A percentile compares a stretch with the other conserved stretches of the same genome.
These are phyloP conservation scores for Aegithalos caudatus DNA, from an alignment of 2,113 vertebrate genomes.

Conservation along the genomic window DNA sequence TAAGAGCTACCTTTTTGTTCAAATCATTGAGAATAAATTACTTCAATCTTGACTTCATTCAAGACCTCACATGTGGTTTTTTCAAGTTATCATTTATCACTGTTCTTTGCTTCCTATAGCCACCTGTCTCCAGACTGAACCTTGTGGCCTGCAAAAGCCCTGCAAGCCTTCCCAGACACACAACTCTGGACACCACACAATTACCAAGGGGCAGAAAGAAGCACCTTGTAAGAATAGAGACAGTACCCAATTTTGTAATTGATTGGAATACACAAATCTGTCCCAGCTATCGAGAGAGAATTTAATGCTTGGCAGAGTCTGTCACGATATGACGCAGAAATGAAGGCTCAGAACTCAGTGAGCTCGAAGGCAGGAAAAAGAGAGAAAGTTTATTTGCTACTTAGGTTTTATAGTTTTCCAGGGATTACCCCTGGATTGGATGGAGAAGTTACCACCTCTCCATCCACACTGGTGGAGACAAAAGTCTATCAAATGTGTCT, in stretches of 20 bases:
- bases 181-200: neutral
- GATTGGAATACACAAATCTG: neutral
- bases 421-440: too few species aligned
- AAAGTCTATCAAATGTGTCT: too few species aligned
- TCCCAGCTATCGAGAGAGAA: neutral
- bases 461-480: too few species aligned
- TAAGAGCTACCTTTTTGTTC: conserved; percentile 53
- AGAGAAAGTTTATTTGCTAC: too few species aligned
- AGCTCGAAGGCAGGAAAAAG: too few species aligned
- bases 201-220: neutral
- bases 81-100: conserved; percentile 46
- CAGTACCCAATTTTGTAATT: neutral
- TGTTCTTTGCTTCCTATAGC: neutral
- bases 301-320: neutral
- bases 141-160: neutral
- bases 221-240: neutral
- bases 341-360: too few species aligned
- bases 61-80: conserved; percentile 4
- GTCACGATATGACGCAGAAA: too few species aligned
- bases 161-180: neutral
- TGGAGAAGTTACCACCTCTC: too few species aligned
- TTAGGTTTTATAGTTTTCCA: too few species aligned
- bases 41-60: conserved; percentile 72
- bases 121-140: conserved; percentile 35
- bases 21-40: conserved; percentile 71